Evolutionary conservation across 2,113 vertebrate species (phyloP), one percentile per base, ranked within the genome.

Genomic region (Pao palembangensis): DNA sequence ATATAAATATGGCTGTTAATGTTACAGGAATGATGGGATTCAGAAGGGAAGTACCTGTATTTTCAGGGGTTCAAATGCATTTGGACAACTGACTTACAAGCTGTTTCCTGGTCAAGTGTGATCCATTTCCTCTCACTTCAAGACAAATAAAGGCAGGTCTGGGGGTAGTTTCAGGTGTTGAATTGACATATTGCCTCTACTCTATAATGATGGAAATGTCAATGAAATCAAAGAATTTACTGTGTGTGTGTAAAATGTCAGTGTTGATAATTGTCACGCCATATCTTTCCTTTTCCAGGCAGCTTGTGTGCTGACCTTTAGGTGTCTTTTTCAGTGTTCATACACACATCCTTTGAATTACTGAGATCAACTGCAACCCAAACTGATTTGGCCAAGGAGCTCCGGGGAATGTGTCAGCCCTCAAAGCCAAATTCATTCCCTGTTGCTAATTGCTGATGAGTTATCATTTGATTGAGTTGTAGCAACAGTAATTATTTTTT

Each of bases 401-500:
- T 16, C 17, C 68, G 44, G 67, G 25, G 55, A 59, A 78, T 53
- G 46, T 54, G 21, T 59, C 18, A 64, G 59, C 43, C 70, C 79
- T 87, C 69, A 83, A 78, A 80, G 67, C 58, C 46, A 43, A 50
- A 63, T 71, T 70, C 50, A 71, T 81, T 56, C 75, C 66, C 75
- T 71, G 52, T 48, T 52, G 44, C 69, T 54, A 58, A 81, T 73
- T 13, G 41, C 58, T 70, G 74, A 79, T 64, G 67, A 77, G 44
- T 73, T 81, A 86, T 76, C 70, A 76, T 86, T 82, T 88, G 71
- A 87, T 84, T 81, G 62, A 81, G 58, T 58, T 64, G 34, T 21
- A 48, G 51, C 51, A 61, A 17, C 46, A 18, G 15, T 18, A 25
- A 60, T 0, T 60, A 42, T 31, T 65, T 14, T 53, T 41, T 1